Conservation (phyloP, 2,113 vertebrate genomes). For the Ginglymostoma cirratum region DNA sequence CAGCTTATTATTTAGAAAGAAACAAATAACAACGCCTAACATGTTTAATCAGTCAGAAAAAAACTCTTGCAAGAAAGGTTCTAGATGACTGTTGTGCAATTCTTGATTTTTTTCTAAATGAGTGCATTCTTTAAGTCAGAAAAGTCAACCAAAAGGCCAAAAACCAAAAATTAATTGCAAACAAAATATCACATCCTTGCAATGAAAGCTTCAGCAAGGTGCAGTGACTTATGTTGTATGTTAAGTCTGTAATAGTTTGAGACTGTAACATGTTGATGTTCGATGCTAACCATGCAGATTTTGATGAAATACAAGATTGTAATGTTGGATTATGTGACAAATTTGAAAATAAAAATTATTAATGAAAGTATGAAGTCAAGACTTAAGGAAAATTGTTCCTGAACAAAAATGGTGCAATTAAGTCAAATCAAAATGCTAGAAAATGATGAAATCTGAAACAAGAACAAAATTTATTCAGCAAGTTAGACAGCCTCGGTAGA, state of each 20-base stretch:
- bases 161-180: not conserved
- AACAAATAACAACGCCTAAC: not conserved
- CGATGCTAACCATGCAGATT: not conserved
- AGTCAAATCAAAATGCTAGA: not conserved
- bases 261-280: not conserved
- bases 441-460: not conserved
- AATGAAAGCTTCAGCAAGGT: not conserved
- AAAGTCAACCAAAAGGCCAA: not conserved
- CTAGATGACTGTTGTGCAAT: not conserved
- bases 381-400: not conserved
- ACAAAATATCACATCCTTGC: not conserved
- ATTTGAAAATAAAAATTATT: not conserved
- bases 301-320: not conserved
- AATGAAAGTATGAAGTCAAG: not conserved
- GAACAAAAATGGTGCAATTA: not conserved
- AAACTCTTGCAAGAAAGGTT: not conserved
- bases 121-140: not conserved
- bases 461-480: not conserved
- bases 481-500: not conserved
- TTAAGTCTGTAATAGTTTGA: not conserved
- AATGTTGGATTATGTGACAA: not conserved
- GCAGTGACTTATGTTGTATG: not conserved
- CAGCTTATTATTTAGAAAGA: constrained; percentile 10
- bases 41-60: not conserved
- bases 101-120: too few species aligned